Evolutionary conservation across 1,140 invertebrate species (phyloP).

Genomic region (Atopsyche davidsoni): DNA sequence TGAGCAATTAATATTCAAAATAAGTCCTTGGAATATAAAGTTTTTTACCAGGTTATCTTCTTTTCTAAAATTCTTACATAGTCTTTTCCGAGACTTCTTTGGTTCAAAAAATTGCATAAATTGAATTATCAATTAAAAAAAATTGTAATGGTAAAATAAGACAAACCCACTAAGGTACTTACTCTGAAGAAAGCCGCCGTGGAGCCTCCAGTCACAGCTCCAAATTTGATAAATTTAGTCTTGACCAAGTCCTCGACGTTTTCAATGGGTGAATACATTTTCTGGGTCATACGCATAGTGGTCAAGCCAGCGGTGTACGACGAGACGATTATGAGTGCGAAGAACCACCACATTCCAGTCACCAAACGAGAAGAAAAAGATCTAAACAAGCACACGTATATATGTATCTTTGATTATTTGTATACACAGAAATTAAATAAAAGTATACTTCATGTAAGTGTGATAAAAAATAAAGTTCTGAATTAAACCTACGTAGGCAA

Average conservation of each 20-base stretch:
- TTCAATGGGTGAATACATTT: slow-evolving; percentile 80
- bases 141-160: slow-evolving; percentile 17
- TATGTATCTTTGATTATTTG: too few relatives aligned
- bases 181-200: slow-evolving; percentile 70
- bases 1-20: too few relatives aligned
- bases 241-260: slow-evolving; percentile 83
- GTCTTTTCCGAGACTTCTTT: too few relatives aligned
- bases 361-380: slow-evolving; percentile 69
- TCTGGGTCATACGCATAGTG: slow-evolving; percentile 84
- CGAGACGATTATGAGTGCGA: slow-evolving; percentile 91
- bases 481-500: slow-evolving; percentile 59
- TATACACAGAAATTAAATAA: too few relatives aligned
- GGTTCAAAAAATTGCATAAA: too few relatives aligned
- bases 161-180: slow-evolving; percentile 37
- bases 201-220: slow-evolving; percentile 66
- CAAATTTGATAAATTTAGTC: slow-evolving; percentile 86
- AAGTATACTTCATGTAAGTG: too few relatives aligned
- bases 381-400: slow-evolving; percentile 41
- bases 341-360: slow-evolving; percentile 91
- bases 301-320: slow-evolving; percentile 95
- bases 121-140: neutral
- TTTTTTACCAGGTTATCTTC: too few relatives aligned
- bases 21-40: too few relatives aligned
- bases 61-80: too few relatives aligned
- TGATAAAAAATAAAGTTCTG: neutral